phyloP scores from a whole-genome alignment of 2,888 invertebrate species.

The Helleia helle region DNA sequence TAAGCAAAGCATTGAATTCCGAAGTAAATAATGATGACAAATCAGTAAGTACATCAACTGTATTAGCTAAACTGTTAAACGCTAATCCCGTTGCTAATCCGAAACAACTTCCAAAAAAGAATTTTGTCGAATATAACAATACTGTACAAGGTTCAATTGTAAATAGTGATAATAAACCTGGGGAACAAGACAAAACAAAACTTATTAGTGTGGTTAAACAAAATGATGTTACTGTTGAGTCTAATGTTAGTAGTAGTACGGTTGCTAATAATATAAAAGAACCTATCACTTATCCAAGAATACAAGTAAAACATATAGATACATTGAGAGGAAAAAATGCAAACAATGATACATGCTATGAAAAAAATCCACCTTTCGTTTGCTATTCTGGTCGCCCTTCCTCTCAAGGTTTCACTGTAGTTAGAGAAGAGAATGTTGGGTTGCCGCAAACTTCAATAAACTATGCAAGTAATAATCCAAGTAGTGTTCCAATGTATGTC shows the following conservation, averaged over 20 bases:
- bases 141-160: not conserved
- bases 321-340: not conserved
- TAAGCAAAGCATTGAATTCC: conserved; percentile 3
- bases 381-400: not conserved
- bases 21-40: not conserved
- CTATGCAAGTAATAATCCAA: not conserved
- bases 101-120: conserved; percentile 49
- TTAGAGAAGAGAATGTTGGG: not conserved
- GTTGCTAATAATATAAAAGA: not conserved
- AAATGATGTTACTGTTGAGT: not conserved
- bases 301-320: not conserved
- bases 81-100: conserved; percentile 54
- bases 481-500: not conserved
- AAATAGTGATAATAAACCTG: not conserved
- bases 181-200: not conserved
- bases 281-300: not conserved
- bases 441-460: not conserved
- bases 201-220: not conserved
- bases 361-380: not conserved
- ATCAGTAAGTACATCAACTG: not conserved
- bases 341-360: not conserved
- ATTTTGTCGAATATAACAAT: conserved; percentile 10
- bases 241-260: not conserved
- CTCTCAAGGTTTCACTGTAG: not conserved
- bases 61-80: conserved; percentile 31